Evolutionary conservation across 2,797 vertebrate species (phyloP), one percentile per base, ranked within the genome.

Genomic region (Ataeniobius toweri): DNA sequence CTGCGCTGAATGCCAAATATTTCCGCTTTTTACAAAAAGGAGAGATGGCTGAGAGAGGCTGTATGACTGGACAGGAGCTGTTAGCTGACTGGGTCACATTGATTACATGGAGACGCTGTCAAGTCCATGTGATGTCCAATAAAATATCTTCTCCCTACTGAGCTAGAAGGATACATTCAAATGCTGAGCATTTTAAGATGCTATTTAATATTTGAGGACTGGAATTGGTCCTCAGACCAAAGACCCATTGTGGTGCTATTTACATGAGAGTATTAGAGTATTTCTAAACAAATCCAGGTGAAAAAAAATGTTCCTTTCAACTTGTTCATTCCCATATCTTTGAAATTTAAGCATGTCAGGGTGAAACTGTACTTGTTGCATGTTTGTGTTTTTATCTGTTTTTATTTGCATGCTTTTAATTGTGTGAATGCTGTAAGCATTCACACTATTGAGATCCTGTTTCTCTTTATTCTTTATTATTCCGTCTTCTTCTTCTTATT

Each of bases 1-100:
- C 77, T 65, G 78, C 1, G 14, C 74, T 75, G 89, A 91, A 90
- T 88, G 78, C 69, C 85, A 89, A 91, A 85, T 78, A 73, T 83
- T 83, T 80, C 73, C 61, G 84, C 85, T 87, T 80, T 88, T 92
- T 82, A 84, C 82, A 78, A 75, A 78, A 70, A 26, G 80, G 53
- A 77, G 77, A 77, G 80, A 75, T 13, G 78, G 36, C 44, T 58
- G 78, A 78, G 74, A 75, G 67, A 68, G 81, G 75, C 80, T 76
- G 79, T 73, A 80, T 51, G 80, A 79, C 71, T 39, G 61, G 67
- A 68, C 81, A 41, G 80, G 68, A 85, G 28, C 81, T 70, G 71
- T 67, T 81, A 83, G 81, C 58, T 76, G 77, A 83, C 79, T 44
- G 5, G n/a, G 67, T 80, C 74, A 48, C 70, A 65, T 22, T 77